A percentile compares a stretch with the other conserved stretches of the same genome.
phyloP scores from a whole-genome alignment of 2,888 invertebrate species.

The Tachina fera region DNA sequence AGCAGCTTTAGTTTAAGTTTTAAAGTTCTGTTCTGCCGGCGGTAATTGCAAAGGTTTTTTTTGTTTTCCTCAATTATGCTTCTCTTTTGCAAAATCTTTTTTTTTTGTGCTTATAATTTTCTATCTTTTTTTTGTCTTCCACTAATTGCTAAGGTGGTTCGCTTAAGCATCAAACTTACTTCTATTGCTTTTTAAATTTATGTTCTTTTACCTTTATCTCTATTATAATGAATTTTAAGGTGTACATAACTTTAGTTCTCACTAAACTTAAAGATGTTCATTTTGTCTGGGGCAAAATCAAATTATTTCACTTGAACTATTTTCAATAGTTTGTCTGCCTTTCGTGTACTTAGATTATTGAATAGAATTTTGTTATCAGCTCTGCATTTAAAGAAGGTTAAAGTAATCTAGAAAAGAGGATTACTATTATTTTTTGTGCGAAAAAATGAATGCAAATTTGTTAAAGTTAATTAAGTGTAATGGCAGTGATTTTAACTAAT shows the following conservation, averaged over 20 bases:
- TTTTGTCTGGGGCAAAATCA: constrained; percentile 58
- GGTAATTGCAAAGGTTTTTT: constrained; percentile 45
- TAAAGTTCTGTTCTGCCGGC: background rate
- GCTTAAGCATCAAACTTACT: constrained; percentile 45
- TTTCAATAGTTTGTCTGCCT: constrained; percentile 51
- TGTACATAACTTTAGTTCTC: constrained; percentile 35
- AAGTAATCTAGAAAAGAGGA: background rate
- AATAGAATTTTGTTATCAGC: background rate
- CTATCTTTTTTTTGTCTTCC: background rate
- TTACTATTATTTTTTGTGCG: background rate
- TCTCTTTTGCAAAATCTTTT: constrained; percentile 22
- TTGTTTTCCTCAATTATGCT: constrained; percentile 39
- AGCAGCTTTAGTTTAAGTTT: constrained; percentile 13
- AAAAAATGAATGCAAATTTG: too few relatives aligned
- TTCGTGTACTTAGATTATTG: constrained; percentile 32
- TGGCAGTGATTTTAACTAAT: too few relatives aligned
- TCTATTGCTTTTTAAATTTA: background rate
- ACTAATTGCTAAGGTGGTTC: constrained; percentile 63
- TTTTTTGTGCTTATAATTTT: constrained; percentile 31
- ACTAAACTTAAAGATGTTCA: constrained; percentile 45
- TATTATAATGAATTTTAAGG: constrained; percentile 53
- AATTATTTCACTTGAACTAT: constrained; percentile 61
- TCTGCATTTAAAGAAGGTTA: background rate
- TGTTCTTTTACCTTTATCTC: constrained; percentile 16
- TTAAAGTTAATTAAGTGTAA: too few relatives aligned